A percentile compares a stretch with the other conserved stretches of the same genome.
Evolutionary conservation across 2,888 invertebrate species (phyloP).

Genomic region (Drosophila peninsularis): DNA sequence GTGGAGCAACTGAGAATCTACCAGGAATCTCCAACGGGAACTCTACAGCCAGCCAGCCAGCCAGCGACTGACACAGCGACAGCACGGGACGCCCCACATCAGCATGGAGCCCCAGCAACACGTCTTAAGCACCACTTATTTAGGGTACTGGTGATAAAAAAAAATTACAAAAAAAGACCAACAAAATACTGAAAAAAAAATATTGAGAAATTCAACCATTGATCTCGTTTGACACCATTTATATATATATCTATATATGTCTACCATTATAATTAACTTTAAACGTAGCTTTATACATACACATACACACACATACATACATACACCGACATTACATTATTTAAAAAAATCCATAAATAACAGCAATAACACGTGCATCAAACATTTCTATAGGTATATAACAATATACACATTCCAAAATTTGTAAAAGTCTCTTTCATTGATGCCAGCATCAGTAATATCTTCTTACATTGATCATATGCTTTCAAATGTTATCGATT

Average conservation of each 20-base stretch:
- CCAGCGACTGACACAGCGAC: slow-evolving; percentile 31
- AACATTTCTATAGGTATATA: slow-evolving; percentile 15
- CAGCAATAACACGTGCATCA: slow-evolving; percentile 9
- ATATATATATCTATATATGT: slow-evolving; percentile 39
- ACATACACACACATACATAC: not conserved
- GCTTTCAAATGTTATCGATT: not conserved
- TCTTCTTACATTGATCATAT: not conserved
- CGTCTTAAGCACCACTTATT: slow-evolving; percentile 72
- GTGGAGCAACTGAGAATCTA: slow-evolving; percentile 26
- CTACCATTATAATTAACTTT: slow-evolving; percentile 40
- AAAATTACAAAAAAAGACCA: slow-evolving; percentile 49
- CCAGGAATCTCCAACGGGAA: slow-evolving; percentile 25
- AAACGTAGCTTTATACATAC: slow-evolving; percentile 28
- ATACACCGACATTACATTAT: not conserved
- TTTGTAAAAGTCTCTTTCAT: slow-evolving; percentile 4
- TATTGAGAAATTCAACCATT: slow-evolving; percentile 42
- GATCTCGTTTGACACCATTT: slow-evolving; percentile 57
- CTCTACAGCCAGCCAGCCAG: slow-evolving; percentile 14
- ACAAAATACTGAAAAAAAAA: slow-evolving; percentile 23
- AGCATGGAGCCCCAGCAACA: slow-evolving; percentile 37
- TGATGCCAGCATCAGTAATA: not conserved
- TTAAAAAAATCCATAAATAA: not conserved
- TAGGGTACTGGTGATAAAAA: slow-evolving; percentile 84
- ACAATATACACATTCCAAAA: not conserved
- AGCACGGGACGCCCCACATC: slow-evolving; percentile 33